Evolutionary conservation across 2,888 invertebrate species (phyloP).

Genomic region (Hetaerina titia): DNA sequence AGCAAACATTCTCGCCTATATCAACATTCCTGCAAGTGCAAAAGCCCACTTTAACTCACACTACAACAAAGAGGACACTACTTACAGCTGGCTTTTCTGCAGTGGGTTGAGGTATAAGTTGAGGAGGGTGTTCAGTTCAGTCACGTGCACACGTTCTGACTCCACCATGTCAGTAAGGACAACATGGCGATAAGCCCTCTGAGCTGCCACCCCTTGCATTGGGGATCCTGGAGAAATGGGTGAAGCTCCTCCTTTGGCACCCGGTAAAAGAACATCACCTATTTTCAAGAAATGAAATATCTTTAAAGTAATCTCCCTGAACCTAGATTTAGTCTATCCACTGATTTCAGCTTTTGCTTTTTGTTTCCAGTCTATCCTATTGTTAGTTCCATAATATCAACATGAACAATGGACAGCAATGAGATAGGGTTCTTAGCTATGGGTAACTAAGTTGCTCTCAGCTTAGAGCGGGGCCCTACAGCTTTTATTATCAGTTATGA

Average conservation of each 20-base stretch:
- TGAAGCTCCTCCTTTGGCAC: constrained; percentile 36
- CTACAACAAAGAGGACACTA: constrained; percentile 71
- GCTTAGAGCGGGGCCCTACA: too few species aligned
- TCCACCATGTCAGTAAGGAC: constrained; percentile 94
- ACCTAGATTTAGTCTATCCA: too few species aligned
- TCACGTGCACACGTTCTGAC: constrained; percentile 94
- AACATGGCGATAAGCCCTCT: constrained; percentile 89
- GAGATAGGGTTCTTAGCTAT: too few species aligned
- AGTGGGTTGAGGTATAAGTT: constrained; percentile 93
- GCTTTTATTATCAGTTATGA: too few species aligned
- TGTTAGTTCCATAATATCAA: too few species aligned
- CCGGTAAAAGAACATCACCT: constrained; percentile 33
- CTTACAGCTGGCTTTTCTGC: constrained; percentile 92
- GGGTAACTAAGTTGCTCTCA: too few species aligned
- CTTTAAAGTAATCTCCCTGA: not conserved
- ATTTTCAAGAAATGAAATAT: not conserved
- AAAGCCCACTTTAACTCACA: not conserved
- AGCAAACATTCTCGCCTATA: not conserved
- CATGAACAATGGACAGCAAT: too few species aligned
- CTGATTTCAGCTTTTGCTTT: too few species aligned
- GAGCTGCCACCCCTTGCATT: constrained; percentile 71
- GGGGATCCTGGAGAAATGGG: constrained; percentile 42
- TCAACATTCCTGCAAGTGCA: constrained; percentile 35
- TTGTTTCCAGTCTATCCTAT: too few species aligned
- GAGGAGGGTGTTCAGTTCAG: constrained; percentile 91